phyloP scores from a whole-genome alignment of 1,140 invertebrate species.

The Leptopilina boulardi region DNA sequence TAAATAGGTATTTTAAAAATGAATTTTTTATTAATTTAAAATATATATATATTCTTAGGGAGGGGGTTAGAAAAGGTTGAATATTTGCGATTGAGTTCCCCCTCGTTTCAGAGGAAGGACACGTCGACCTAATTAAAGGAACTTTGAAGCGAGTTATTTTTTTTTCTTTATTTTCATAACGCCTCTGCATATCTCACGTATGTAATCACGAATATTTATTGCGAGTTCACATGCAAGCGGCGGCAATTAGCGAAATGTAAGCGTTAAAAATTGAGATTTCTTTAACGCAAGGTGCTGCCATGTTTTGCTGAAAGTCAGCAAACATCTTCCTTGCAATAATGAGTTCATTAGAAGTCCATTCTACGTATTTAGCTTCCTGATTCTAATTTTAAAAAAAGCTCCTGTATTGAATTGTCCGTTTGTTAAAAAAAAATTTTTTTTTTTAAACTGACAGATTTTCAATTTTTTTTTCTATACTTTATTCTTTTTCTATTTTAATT shows the following conservation, averaged over 20 bases:
- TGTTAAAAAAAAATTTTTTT: too few relatives aligned
- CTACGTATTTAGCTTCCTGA: conserved; percentile 48
- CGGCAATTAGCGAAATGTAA: conserved; percentile 63
- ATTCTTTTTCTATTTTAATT: too few relatives aligned
- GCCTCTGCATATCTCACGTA: conserved; percentile 52
- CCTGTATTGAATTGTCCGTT: background rate
- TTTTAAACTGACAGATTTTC: background rate
- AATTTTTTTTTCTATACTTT: conserved; percentile 8
- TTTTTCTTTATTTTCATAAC: conserved; percentile 40
- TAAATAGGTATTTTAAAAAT: too few relatives aligned
- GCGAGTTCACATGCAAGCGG: conserved; percentile 52
- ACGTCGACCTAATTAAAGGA: conserved; percentile 55
- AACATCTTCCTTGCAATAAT: conserved; percentile 51
- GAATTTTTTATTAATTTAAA: too few relatives aligned
- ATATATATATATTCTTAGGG: too few relatives aligned
- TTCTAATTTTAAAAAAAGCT: conserved; percentile 18
- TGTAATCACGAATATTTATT: conserved; percentile 66
- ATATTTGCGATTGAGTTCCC: background rate
- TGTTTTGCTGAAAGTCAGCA: conserved; percentile 49
- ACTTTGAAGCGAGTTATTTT: conserved; percentile 42
- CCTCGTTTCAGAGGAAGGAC: conserved; percentile 40
- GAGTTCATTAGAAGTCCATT: conserved; percentile 55
- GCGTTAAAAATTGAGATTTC: conserved; percentile 54
- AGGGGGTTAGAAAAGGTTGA: conserved; percentile 10
- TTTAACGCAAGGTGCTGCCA: conserved; percentile 44